Conservation (phyloP, 2,888 invertebrate species). For the Neelides folsomi region DNA sequence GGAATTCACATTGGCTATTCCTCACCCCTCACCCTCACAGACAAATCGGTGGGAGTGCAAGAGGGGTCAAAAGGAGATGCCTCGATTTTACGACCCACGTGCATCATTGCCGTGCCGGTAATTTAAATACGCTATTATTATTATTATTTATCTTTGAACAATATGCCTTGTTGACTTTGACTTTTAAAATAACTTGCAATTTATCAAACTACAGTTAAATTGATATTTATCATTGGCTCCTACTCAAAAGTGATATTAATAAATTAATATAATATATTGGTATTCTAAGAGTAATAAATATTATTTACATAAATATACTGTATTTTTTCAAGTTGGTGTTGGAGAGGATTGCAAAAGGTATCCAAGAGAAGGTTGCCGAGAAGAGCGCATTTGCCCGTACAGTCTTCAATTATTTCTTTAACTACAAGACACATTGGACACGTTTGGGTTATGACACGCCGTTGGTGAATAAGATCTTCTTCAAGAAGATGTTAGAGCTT, state of each 20-base stretch:
- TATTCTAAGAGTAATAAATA: background rate
- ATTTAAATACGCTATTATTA: constrained; percentile 36
- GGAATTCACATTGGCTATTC: constrained; percentile 59
- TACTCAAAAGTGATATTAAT: background rate
- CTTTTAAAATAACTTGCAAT: background rate
- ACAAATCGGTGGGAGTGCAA: constrained; percentile 88
- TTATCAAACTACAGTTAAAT: background rate
- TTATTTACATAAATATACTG: constrained; percentile 5
- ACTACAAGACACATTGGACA: constrained; percentile 79
- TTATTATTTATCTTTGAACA: too few relatives aligned
- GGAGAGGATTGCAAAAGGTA: constrained; percentile 93
- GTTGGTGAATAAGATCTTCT: constrained; percentile 41
- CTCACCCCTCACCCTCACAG: constrained; percentile 82
- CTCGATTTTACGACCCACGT: constrained; percentile 74
- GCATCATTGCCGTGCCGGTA: constrained; percentile 92
- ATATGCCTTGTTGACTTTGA: too few relatives aligned
- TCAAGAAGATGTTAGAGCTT: constrained; percentile 52
- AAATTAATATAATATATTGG: background rate
- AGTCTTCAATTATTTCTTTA: constrained; percentile 84
- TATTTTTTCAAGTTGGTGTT: constrained; percentile 61
- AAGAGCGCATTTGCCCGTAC: constrained; percentile 65
- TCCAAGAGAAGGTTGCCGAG: constrained; percentile 81
- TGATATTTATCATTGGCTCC: background rate
- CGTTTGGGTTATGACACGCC: constrained; percentile 71
- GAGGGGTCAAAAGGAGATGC: constrained; percentile 90